Base-by-base conservation (phyloP, 2,797 vertebrate species). In the Pelobates cultripes region DNA sequence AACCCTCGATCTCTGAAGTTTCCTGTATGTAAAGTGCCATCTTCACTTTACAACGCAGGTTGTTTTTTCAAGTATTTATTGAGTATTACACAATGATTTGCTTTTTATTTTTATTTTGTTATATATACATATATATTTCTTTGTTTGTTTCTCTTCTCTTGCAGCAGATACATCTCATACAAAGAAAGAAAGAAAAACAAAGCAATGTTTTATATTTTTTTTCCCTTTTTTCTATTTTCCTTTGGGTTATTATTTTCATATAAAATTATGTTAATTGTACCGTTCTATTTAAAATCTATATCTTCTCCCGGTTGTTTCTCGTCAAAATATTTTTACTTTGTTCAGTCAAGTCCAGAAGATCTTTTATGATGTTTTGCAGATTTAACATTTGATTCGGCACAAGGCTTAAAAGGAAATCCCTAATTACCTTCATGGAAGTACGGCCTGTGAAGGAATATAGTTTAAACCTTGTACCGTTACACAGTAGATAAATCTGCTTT, bases 401-500 rank as follows among this genome's bases (percentile, higher is more conserved):
- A 40, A 28, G 28, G 61, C 61, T 64, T 64, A 28, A 10, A 12
- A 7, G 61, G 61, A 17, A 64, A 64, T 40, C 17, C 61, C n/a
- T 64, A 64, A 64, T 64, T 64, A 64, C 61, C 17, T 64, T 40
- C 61, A 28, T 40, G 12, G 61, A 40, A 64, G 61, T 40, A 4
- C 5, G n/a, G n/a, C 61, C 61, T 40, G 61, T 40, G 61, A 42
- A 68, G 63, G 13, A 43, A 10, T n/a, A 12, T 3, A 15, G 72
- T 74, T 43, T 74, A 73, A 44, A 44, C 53, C 73, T 81, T 43
- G 68, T 81, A 70, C 66, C 60, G 63, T 77, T 76, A 81, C 70
- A 81, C 74, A 71, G 68, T 77, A 81, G 73, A 81, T 81, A 81
- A 76, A 77, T 63, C 75, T 71, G 43, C 66, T 67, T 72, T 77